These are phyloP conservation scores for Lampris incognitus DNA, from an alignment of 2,113 vertebrate species.

Conservation along the genomic window DNA sequence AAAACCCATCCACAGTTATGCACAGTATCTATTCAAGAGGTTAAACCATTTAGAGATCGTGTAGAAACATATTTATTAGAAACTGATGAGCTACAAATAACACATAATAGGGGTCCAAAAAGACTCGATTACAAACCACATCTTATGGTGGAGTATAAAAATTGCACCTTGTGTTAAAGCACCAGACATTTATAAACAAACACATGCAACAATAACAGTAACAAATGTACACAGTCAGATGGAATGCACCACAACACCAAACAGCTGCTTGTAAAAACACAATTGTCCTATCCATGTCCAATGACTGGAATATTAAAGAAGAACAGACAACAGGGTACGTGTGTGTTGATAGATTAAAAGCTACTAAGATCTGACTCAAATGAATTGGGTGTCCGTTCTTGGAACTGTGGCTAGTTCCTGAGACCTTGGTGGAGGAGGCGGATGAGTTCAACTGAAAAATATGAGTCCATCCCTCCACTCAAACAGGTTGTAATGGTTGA, in stretches of 20 bases:
- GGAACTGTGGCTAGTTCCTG: conserved; percentile 38
- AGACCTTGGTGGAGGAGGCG: conserved; percentile 19
- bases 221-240: conserved; percentile 52
- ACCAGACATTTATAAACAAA: conserved; percentile 64
- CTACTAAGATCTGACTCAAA: conserved; percentile 14
- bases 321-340: conserved; percentile 28
- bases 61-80: conserved; percentile 62
- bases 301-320: conserved; percentile 1
- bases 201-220: conserved; percentile 59
- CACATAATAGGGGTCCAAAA: conserved; percentile 61
- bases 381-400: not conserved
- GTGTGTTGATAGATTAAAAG: not conserved
- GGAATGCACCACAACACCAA: conserved; percentile 61
- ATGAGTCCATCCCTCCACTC: conserved; percentile 38
- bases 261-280: conserved; percentile 33
- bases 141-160: conserved; percentile 7
- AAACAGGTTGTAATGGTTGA: conserved; percentile 17
- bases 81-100: conserved; percentile 66
- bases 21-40: not conserved
- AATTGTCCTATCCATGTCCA: conserved; percentile 9
- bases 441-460: conserved; percentile 59
- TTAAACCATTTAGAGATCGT: conserved; percentile 28
- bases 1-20: too few species aligned
- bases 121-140: conserved; percentile 29
- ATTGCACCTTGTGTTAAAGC: conserved; percentile 49